Evolutionary conservation across 1,140 invertebrate genomes (phyloP).

Genomic region (Zaprionus africanus): DNA sequence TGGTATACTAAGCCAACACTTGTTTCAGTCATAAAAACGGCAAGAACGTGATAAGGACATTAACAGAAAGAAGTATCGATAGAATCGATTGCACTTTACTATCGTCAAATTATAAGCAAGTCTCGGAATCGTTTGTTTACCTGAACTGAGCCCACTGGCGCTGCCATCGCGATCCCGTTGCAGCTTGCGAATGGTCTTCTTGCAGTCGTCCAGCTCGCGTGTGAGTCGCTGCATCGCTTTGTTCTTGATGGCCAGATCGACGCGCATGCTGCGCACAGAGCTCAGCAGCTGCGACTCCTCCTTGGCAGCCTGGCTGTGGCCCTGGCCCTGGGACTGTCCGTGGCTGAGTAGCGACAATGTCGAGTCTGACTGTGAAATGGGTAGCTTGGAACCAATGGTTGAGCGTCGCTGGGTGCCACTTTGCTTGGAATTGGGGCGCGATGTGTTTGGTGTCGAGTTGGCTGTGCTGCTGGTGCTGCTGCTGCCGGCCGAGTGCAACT

Average conservation of each 20-base stretch:
- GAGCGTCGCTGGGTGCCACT: conserved; percentile 63
- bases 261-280: conserved; percentile 90
- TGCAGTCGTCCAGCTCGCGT: conserved; percentile 90
- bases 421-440: conserved; percentile 80
- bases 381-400: conserved; percentile 66
- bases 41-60: too few relatives aligned
- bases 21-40: too few relatives aligned
- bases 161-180: conserved; percentile 89
- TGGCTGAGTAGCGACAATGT: conserved; percentile 69
- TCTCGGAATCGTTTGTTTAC: background rate
- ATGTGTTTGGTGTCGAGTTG: conserved; percentile 85
- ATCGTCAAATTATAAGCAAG: background rate
- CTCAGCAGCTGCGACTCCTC: conserved; percentile 91
- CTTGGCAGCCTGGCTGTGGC: conserved; percentile 78
- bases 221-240: conserved; percentile 89
- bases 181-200: conserved; percentile 89
- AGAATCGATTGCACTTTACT: background rate
- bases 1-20: too few relatives aligned
- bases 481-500: conserved; percentile 84
- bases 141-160: conserved; percentile 74
- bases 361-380: conserved; percentile 81
- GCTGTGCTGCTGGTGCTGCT: conserved; percentile 86
- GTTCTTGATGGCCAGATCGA: conserved; percentile 90
- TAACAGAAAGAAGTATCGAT: too few relatives aligned
- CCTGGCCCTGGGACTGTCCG: conserved; percentile 14